Conservation (phyloP, 2,113 vertebrate species). For the Pseudorectes ferrugineus region DNA sequence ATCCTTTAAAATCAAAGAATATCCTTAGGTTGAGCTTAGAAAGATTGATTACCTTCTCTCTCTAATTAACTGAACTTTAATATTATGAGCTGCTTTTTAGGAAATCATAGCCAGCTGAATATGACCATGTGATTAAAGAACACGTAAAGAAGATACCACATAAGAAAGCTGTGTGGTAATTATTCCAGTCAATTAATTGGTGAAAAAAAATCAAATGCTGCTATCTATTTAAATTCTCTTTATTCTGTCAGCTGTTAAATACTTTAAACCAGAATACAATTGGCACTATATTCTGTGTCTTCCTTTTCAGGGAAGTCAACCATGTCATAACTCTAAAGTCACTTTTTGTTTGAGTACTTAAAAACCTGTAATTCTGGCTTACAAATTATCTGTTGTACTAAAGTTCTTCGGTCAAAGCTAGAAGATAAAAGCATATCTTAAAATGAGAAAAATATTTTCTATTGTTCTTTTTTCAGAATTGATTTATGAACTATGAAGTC, state of each 20-base stretch:
- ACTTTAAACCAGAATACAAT: constrained; percentile 37
- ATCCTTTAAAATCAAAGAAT: not conserved
- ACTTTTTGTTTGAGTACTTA: constrained; percentile 38
- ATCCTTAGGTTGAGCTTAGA: not conserved
- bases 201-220: constrained; percentile 43
- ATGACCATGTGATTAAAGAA: not conserved
- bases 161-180: constrained; percentile 42
- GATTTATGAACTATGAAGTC: not conserved
- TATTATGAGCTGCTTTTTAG: constrained; percentile 12
- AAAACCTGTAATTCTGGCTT: constrained; percentile 34
- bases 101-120: not conserved
- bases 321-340: constrained; percentile 24
- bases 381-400: constrained; percentile 47
- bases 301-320: constrained; percentile 22
- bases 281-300: not conserved
- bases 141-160: not conserved
- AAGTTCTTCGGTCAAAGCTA: constrained; percentile 48
- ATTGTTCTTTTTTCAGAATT: not conserved
- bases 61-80: constrained; percentile 25
- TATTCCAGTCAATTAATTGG: constrained; percentile 60
- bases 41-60: not conserved
- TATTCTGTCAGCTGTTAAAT: constrained; percentile 35
- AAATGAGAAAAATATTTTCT: constrained; percentile 9
- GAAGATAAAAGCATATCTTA: not conserved
- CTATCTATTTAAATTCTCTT: constrained; percentile 47